These are phyloP conservation scores for Macrobrachium nipponense DNA, from an alignment of 1,140 invertebrate species.

Conservation along the genomic window DNA sequence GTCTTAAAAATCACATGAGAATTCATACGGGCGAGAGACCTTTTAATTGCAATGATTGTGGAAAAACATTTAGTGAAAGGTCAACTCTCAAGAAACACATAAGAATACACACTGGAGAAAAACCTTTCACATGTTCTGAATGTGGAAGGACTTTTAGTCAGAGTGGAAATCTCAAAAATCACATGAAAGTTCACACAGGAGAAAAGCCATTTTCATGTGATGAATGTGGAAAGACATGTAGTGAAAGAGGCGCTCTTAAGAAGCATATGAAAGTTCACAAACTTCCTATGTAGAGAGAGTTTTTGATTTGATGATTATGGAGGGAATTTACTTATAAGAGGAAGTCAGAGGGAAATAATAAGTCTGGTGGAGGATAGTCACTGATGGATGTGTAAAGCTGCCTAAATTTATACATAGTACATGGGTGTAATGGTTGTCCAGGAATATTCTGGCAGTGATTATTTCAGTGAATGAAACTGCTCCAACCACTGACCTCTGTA, in stretches of 20 bases:
- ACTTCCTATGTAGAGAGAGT: too few species aligned
- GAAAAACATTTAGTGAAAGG: conserved; percentile 18
- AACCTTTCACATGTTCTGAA: not conserved
- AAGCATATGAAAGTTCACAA: conserved; percentile 5
- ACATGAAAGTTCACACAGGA: not conserved
- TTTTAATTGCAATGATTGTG: not conserved
- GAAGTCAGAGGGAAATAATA: too few species aligned
- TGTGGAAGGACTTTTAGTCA: conserved; percentile 2
- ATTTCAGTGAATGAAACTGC: too few species aligned
- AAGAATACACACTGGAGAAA: conserved; percentile 1
- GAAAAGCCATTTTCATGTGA: conserved; percentile 14
- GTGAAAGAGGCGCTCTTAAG: not conserved
- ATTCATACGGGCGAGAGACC: conserved; percentile 7
- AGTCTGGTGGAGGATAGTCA: too few species aligned
- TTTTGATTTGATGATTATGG: too few species aligned
- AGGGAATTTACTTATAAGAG: too few species aligned
- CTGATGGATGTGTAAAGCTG: too few species aligned
- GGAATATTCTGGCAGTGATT: too few species aligned
- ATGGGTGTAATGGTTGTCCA: too few species aligned
- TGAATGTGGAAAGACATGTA: not conserved
- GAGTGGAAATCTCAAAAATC: not conserved
- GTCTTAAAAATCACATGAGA: not conserved
- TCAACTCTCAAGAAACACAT: not conserved
- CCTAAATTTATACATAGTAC: too few species aligned
- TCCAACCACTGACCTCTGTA: too few species aligned